These are phyloP conservation scores for Trimorus sp. DNA, from an alignment of 2,888 invertebrate species.

Conservation along the genomic window DNA sequence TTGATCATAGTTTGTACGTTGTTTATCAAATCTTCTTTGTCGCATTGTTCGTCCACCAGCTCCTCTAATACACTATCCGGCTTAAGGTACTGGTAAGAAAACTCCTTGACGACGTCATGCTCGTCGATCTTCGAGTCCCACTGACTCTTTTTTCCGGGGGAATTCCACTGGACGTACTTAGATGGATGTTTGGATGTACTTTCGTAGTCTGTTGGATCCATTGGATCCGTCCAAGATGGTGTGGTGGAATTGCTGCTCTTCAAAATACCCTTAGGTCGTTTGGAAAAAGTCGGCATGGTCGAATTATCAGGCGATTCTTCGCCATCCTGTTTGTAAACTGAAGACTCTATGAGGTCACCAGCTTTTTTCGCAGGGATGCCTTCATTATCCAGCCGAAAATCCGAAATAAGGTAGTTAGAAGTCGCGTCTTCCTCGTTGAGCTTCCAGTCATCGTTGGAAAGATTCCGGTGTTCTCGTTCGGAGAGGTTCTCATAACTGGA, in stretches of 20 bases:
- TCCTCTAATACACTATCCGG: constrained; percentile 69
- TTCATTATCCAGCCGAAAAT: not conserved
- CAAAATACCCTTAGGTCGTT: constrained; percentile 70
- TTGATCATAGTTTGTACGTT: constrained; percentile 76
- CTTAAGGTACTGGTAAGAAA: constrained; percentile 80
- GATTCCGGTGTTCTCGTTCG: constrained; percentile 10
- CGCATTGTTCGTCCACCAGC: constrained; percentile 2
- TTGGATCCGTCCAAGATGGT: constrained; percentile 62
- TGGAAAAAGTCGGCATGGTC: not conserved
- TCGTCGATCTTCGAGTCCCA: constrained; percentile 78
- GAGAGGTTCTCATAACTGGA: constrained; percentile 54
- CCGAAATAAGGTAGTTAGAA: not conserved
- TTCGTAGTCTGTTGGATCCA: constrained; percentile 68
- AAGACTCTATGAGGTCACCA: constrained; percentile 4
- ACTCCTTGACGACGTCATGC: constrained; percentile 79
- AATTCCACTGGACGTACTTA: constrained; percentile 77
- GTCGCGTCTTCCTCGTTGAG: no score
- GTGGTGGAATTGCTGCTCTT: constrained; percentile 66
- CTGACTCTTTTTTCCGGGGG: constrained; percentile 74
- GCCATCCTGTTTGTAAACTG: constrained; percentile 12
- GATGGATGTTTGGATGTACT: constrained; percentile 72
- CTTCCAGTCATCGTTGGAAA: constrained; percentile 52
- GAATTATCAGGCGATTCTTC: not conserved
- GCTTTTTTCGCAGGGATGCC: not conserved
- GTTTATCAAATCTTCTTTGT: constrained; percentile 63